Evolutionary conservation across 2,888 invertebrate genomes (phyloP), one percentile per base, ranked within the genome.

Genomic region (Arctia plantaginis): DNA sequence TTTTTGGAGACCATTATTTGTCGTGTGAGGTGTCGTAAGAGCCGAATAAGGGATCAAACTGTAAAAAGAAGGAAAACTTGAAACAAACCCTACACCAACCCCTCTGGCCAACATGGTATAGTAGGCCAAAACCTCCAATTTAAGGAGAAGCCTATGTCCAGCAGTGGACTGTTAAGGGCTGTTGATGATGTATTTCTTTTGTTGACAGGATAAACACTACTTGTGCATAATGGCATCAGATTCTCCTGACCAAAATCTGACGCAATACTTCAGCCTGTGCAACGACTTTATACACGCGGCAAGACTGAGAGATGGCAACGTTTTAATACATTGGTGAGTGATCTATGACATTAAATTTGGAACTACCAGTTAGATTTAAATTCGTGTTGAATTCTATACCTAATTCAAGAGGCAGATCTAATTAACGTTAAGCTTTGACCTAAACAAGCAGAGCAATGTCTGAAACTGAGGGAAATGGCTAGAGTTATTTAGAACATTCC

Each of bases 241-340:
- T 93, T 98, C 98, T 23, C 98, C 99, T 0, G 98, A 98, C 88
- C 99, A 99, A 95, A 99, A 99, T 94, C 96, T 99, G 72, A 97
- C 98, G 55, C 99, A 99, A 93, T 99, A 98, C 95, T 99, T 99
- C 94, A 97, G 98, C 66, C 94, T 98, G 81, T 99, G 99, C 95
- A 99, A 99, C 96, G 99, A 99, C 92, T 99, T 99, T 92, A 99
- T 99, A 86, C 99, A 99, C 92, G 97, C 98, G 0, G 99, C 99
- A 2, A 96, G 99, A 55, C 96, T 99, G 41, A 96, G 98, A 74
- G 98, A 98, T 77, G 99, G 99, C 70, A 98, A 98, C 91, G 98
- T 98, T 65, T 97, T 99, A 41, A 98, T 99, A 86, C 99, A 99
- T 93, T 99, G 99, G 98, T 98, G 93, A 96, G 95, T 89, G 68